Percentiles rank a stretch among this genome's conserved stretches.
These are phyloP conservation scores for Cosmia trapezina DNA, from an alignment of 2,888 invertebrate genomes.

Conservation along the genomic window DNA sequence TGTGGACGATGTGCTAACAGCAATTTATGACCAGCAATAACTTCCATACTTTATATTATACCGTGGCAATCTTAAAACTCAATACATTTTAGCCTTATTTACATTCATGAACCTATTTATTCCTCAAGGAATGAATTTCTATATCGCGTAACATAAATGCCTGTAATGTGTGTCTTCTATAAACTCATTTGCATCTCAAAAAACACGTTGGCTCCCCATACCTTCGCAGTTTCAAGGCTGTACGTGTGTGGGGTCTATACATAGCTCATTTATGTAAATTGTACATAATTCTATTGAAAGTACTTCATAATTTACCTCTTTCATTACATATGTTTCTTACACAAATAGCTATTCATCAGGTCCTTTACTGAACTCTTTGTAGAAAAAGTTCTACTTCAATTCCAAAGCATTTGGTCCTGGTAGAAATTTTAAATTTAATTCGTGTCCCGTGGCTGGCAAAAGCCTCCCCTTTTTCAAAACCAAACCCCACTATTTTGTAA, in stretches of 20 bases:
- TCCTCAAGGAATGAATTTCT: constrained; percentile 31
- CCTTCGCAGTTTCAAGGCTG: constrained; percentile 40
- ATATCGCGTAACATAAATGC: constrained; percentile 12
- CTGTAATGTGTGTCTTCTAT: constrained; percentile 29
- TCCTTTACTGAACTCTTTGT: neutral
- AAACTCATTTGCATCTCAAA: constrained; percentile 57
- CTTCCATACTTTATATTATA: constrained; percentile 21
- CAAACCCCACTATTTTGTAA: neutral
- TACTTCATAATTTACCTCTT: constrained; percentile 39
- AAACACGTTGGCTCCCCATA: constrained; percentile 39
- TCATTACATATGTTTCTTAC: constrained; percentile 17
- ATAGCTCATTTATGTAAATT: constrained; percentile 47
- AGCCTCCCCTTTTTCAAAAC: neutral
- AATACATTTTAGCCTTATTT: constrained; percentile 35
- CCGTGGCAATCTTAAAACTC: constrained; percentile 23
- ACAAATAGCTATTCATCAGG: neutral
- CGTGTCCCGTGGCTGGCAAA: neutral
- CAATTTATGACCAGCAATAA: constrained; percentile 29
- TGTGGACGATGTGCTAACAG: constrained; percentile 37
- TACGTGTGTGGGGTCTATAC: constrained; percentile 38
- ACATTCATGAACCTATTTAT: constrained; percentile 42
- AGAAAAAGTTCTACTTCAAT: neutral
- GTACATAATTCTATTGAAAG: constrained; percentile 46
- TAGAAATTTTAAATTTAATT: no score
- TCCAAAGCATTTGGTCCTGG: neutral